Evolutionary conservation across 30 jellyfish, hydroid and myxozoan species (phyloP), one percentile per base, ranked within the genome.

Genomic region (Clytia hemisphaerica): DNA sequence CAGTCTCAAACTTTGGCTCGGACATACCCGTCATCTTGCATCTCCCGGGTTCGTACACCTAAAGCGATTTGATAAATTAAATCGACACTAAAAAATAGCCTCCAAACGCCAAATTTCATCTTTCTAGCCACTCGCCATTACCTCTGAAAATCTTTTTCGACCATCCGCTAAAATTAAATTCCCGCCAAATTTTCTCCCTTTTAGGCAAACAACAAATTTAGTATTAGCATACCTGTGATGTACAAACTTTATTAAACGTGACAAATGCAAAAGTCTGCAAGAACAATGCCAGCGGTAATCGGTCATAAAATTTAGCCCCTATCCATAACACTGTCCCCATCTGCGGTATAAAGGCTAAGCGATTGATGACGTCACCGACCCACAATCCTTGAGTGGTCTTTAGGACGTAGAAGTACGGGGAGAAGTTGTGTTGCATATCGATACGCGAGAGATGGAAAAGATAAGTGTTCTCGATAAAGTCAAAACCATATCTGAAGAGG

Each of bases 211-310:
- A n/a, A n/a, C n/a, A n/a, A n/a, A n/a, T n/a, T n/a, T n/a, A n/a
- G n/a, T n/a, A n/a, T n/a, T n/a, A n/a, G 50, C 73, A 35, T 44
- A 89, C 98, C 93, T 89, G 98, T 44, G 98, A 89, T 29, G 98
- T 89, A 78, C 98, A 89, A 48, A 89, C 98, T 80, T 89, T 89
- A 69, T 89, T 89, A 71, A 89, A 89, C 16, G 98, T 45, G 22
- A 89, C 98, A 80, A 89, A 89, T 65, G 98, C 98, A 76, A 89
- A 89, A 1, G 84, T 72, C 47, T 89, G 98, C 59, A 89, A 62
- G 55, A 89, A 89, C 21, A 87, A 71, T 4, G 93, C 98, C 31
- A 89, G 68, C 18, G 94, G 80, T 5, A 77, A 73, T 19, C 38
- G 38, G 16, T 47, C 24, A 58, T 71, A 82, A 55, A 51, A 89